A percentile compares a stretch with the other conserved stretches of the same genome.
These are phyloP conservation scores for Plestiodon gilberti DNA, from an alignment of 2,113 vertebrate species.

Conservation along the genomic window DNA sequence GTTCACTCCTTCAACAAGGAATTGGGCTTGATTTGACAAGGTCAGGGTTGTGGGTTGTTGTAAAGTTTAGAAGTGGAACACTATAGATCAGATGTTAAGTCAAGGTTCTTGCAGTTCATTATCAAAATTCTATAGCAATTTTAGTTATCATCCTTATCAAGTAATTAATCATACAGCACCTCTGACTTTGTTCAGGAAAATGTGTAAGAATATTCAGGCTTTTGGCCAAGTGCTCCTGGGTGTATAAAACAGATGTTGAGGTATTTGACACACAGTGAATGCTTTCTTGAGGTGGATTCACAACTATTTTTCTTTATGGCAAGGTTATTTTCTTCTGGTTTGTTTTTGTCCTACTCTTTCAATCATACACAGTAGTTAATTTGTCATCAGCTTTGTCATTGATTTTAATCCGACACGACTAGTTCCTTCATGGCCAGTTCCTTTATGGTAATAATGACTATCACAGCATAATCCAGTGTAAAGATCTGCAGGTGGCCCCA, in stretches of 20 bases:
- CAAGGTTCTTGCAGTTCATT: background rate
- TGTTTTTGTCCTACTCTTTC: background rate
- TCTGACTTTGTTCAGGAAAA: background rate
- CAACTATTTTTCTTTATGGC: background rate
- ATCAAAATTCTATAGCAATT: constrained; percentile 9
- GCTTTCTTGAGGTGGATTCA: background rate
- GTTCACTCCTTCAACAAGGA: background rate
- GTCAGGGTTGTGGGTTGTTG: background rate
- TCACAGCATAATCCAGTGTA: no score
- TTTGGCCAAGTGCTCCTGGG: background rate
- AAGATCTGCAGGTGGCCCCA: no score
- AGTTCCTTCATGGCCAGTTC: background rate
- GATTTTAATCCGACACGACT: background rate
- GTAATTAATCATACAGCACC: background rate
- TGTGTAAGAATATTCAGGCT: background rate
- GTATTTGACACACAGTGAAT: background rate
- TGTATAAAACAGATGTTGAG: background rate
- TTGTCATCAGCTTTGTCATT: background rate
- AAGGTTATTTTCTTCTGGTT: background rate
- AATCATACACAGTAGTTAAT: background rate
- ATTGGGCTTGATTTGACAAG: background rate
- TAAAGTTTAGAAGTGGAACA: constrained; percentile 23
- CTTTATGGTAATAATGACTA: background rate
- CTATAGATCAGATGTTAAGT: background rate
- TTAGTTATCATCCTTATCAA: background rate